Evolutionary conservation across 30 jellyfish, hydroid and myxozoan genomes (phyloP).

Genomic region (Turritopsis rubra): DNA sequence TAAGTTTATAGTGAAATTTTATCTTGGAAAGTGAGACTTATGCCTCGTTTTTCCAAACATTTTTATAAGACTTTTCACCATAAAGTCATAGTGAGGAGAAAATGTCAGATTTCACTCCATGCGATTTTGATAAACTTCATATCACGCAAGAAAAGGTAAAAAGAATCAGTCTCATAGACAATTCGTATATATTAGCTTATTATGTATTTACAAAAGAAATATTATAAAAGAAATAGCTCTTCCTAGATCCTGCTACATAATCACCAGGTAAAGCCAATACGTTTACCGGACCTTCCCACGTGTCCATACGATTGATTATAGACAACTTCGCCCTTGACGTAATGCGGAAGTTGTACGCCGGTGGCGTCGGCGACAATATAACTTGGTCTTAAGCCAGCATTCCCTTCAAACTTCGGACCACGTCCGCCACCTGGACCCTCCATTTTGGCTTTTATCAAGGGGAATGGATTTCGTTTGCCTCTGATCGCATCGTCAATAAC

Average conservation of each 20-base stretch:
- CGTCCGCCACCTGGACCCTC: conserved; percentile 99
- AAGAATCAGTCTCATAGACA: too few species aligned
- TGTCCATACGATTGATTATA: conserved; percentile 73
- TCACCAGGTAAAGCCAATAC: conserved; percentile 94
- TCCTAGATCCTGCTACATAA: too few species aligned
- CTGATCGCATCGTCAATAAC: conserved; percentile 68
- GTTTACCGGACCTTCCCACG: conserved; percentile 84
- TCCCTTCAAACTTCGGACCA: conserved; percentile 94
- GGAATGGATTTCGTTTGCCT: conserved; percentile 67
- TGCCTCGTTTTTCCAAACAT: too few species aligned
- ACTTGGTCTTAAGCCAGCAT: conserved; percentile 96
- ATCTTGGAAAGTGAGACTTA: too few species aligned
- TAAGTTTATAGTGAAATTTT: too few species aligned
- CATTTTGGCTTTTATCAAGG: conserved; percentile 70
- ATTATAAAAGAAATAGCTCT: not conserved
- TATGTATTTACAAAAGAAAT: not conserved
- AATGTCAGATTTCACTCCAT: too few species aligned
- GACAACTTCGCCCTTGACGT: conserved; percentile 62
- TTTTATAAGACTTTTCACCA: too few species aligned
- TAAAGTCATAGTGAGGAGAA: too few species aligned
- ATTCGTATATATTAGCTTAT: not conserved
- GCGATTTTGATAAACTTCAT: too few species aligned
- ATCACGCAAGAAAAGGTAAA: too few species aligned
- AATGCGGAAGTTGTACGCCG: conserved; percentile 90
- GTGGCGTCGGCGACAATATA: conserved; percentile 87